These are phyloP conservation scores for Ivindomyrus marchei DNA, from an alignment of 2,113 vertebrate species.

Conservation along the genomic window DNA sequence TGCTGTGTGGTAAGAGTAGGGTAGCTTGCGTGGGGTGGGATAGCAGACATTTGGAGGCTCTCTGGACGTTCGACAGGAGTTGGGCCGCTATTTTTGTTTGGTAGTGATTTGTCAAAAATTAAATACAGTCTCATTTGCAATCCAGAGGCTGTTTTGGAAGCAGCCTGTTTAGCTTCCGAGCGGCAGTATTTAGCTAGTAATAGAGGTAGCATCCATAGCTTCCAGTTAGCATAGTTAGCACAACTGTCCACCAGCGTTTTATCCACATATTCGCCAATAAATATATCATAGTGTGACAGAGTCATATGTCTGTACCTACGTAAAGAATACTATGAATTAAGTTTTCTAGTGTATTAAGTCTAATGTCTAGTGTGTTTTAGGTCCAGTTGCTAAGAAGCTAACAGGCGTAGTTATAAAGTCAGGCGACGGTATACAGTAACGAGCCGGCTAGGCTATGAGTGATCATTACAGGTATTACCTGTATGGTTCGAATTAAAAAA, in stretches of 20 bases:
- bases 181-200: neutral
- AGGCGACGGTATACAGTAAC: neutral
- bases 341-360: neutral
- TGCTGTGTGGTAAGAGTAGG: neutral
- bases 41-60: neutral
- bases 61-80: neutral
- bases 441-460: neutral
- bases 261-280: neutral
- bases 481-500: neutral
- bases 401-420: neutral
- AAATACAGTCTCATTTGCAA: neutral
- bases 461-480: neutral
- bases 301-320: neutral
- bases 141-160: neutral
- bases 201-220: neutral
- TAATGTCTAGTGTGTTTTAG: neutral
- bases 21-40: neutral
- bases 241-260: neutral
- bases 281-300: neutral
- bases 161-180: neutral
- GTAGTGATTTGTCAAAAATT: neutral
- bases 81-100: neutral
- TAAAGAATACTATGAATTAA: neutral
- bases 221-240: slow-evolving; percentile 10
- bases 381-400: neutral